Conservation (phyloP, 2,113 vertebrate species). For the Macroglossus sobrinus region DNA sequence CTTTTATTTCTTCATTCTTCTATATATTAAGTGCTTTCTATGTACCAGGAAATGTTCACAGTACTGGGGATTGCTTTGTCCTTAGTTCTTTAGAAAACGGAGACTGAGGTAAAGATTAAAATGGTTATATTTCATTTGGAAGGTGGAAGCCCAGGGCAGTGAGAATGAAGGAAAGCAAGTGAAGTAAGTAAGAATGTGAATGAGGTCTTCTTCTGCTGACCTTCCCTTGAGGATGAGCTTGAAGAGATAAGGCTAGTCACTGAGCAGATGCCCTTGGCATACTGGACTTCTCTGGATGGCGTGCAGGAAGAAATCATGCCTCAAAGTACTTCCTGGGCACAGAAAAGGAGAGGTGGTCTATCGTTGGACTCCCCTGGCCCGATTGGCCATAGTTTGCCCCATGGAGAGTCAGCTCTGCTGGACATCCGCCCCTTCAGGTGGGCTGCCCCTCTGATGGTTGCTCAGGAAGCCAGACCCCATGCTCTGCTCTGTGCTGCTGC, state of each 20-base stretch:
- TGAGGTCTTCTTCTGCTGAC: neutral
- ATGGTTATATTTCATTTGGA: neutral
- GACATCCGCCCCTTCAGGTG: neutral
- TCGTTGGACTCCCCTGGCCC: neutral
- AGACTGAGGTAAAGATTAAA: neutral
- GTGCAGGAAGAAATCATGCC: neutral
- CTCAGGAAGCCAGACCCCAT: neutral
- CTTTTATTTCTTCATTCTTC: too few relatives aligned
- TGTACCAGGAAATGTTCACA: neutral
- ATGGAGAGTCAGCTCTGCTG: neutral
- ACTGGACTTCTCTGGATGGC: neutral
- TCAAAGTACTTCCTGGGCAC: neutral
- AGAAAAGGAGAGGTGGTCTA: neutral
- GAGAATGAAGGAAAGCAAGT: neutral
- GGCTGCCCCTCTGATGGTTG: too few relatives aligned
- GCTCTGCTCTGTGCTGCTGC: fast-evolving
- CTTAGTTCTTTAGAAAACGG: neutral
- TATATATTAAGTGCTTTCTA: neutral
- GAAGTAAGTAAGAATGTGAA: neutral
- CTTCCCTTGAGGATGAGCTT: fast-evolving
- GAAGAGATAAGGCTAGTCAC: neutral
- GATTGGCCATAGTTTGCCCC: neutral
- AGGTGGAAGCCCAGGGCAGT: neutral
- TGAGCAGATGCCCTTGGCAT: neutral
- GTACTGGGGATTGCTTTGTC: neutral